phyloP scores from a whole-genome alignment of 2,113 vertebrate species.

The Irena cyanogastra region DNA sequence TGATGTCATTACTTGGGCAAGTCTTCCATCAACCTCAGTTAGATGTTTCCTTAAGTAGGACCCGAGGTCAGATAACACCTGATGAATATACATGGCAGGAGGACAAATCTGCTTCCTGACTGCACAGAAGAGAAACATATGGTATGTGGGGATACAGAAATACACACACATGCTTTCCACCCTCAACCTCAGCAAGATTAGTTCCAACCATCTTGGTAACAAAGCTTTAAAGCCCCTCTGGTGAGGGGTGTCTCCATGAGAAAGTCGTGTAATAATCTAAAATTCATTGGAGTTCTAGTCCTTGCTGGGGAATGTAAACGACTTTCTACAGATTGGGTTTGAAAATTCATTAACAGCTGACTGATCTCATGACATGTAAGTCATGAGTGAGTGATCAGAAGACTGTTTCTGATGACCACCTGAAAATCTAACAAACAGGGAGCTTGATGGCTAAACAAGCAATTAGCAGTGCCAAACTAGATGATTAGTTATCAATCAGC shows the following conservation, averaged over 20 bases:
- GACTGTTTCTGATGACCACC: not conserved
- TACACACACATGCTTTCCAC: not conserved
- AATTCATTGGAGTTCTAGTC: not conserved
- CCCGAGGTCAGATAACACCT: not conserved
- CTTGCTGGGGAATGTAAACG: not conserved
- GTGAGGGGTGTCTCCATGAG: not conserved
- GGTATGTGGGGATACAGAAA: not conserved
- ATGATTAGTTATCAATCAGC: not conserved
- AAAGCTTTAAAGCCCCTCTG: not conserved
- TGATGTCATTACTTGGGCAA: not conserved
- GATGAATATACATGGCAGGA: not conserved
- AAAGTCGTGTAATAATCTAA: not conserved
- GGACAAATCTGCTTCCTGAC: not conserved
- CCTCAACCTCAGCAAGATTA: not conserved
- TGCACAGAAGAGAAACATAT: constrained; percentile 12
- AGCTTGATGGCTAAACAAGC: not conserved
- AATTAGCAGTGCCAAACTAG: not conserved
- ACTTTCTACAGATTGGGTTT: not conserved
- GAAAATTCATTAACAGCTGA: not conserved
- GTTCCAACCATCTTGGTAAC: not conserved
- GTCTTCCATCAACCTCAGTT: not conserved
- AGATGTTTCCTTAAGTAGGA: constrained; percentile 15
- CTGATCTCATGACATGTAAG: not conserved
- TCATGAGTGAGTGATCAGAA: not conserved
- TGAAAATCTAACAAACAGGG: not conserved